Conservation (phyloP, 2,888 invertebrate species). For the Odontocolon sp. region DNA sequence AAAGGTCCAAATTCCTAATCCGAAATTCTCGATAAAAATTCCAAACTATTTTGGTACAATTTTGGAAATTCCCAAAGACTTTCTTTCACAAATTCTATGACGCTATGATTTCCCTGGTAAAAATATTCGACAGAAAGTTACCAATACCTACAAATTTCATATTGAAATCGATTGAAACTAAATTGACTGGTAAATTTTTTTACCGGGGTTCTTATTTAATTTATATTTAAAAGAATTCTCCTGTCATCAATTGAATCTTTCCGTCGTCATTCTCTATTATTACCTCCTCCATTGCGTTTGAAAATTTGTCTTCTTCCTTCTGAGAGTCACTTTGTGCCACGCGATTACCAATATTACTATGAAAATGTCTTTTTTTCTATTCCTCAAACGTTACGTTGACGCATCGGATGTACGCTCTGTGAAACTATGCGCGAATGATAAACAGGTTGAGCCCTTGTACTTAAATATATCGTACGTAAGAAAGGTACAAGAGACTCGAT, state of each 20-base stretch:
- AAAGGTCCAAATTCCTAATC: no score
- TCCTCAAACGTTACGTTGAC: background rate
- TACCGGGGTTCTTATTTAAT: no score
- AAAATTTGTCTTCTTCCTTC: slow-evolving; percentile 45
- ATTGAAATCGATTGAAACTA: no score
- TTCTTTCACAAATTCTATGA: no score
- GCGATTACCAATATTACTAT: background rate
- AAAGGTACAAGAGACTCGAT: background rate
- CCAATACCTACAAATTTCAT: no score
- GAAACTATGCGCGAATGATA: background rate
- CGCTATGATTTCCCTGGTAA: no score
- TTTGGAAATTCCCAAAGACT: no score
- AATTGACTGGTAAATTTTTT: no score
- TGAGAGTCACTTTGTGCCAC: slow-evolving; percentile 29
- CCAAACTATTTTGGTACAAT: background rate
- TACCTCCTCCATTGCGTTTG: slow-evolving; percentile 59
- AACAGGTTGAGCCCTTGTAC: no score
- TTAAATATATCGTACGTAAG: slow-evolving; percentile 1
- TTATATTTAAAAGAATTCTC: no score
- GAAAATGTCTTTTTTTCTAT: background rate
- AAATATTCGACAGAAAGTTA: no score
- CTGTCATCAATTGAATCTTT: background rate
- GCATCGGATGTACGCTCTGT: background rate
- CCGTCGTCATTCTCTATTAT: background rate
- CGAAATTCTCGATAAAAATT: slow-evolving; percentile 33